Base-by-base conservation (phyloP, 1,140 invertebrate genomes). In the Ostrea edulis region DNA sequence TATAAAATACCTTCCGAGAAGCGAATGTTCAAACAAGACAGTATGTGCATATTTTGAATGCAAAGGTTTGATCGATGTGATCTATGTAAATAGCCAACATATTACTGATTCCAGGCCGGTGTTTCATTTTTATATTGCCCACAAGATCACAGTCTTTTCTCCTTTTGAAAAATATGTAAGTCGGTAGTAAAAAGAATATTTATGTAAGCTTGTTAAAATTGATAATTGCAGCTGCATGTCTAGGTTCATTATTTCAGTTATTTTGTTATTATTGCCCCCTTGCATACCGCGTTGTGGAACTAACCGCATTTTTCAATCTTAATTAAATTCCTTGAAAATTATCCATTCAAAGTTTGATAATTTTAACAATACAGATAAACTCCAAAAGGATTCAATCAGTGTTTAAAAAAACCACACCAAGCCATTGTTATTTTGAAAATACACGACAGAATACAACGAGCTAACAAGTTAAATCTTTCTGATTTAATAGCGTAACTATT, bases 311-410 rank as follows among this genome's bases (percentile, higher is more conserved):
- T 62, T 62, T 77, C 68, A 77, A n/a, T 25, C 11, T 77, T 77
- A 77, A 77, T 77, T 77, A 77, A 77, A 77, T 77, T 77, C 68
- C 68, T 77, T 29, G 4, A 77, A 77, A 29, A 29, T 77, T 35
- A 29, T 77, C 29, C 68, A 77, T 77, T 77, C 68, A 77, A 9
- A 8, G 25, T 29, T 25, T 35, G 22, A 29, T 77, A 12, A 29
- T 25, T 77, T 77, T 29, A 14, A 77, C 68, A 77, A 77, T 77
- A 17, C 11, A 77, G 68, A 22, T 77, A 77, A 8, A n/a, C 65
- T 12, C 29, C 29, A 77, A 25, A 62, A 71, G 17, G 25, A 9
- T 77, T 71, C 29, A 11, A 77, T 77, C 68, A 25, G 29, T 77
- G 68, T 77, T 77, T 25, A 29, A 29, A 29, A 35, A 35, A 35